Conservation (phyloP, 2,888 invertebrate genomes). For the Coelinius sp. region DNA sequence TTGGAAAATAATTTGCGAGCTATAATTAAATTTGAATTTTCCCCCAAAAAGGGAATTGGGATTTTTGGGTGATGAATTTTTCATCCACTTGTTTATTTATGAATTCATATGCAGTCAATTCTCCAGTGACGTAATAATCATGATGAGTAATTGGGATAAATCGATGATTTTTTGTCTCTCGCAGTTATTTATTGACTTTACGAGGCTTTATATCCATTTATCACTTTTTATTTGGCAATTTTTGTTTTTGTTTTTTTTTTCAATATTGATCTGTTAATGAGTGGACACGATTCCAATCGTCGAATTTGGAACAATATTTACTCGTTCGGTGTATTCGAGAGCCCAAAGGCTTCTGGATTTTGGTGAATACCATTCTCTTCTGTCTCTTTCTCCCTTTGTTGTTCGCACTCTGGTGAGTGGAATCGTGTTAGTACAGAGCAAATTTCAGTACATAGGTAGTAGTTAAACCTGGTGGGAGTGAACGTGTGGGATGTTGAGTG, state of each 20-base stretch:
- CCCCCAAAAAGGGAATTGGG: not conserved
- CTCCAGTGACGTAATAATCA: not conserved
- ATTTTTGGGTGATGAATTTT: too few relatives aligned
- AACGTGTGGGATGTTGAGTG: not conserved
- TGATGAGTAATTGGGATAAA: not conserved
- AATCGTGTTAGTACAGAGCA: not conserved
- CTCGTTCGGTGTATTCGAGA: not conserved
- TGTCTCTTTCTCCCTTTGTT: not conserved
- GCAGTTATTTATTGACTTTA: not conserved
- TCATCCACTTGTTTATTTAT: not conserved
- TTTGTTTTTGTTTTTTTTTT: not conserved
- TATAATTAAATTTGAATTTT: not conserved
- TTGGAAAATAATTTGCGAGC: not conserved
- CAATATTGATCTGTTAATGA: constrained; percentile 15
- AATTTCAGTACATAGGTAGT: not conserved
- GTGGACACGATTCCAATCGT: constrained; percentile 8
- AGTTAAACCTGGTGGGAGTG: constrained; percentile 9
- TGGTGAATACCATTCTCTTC: constrained; percentile 8
- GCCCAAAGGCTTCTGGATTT: constrained; percentile 1
- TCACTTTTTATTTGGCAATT: not conserved
- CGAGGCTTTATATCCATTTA: not conserved
- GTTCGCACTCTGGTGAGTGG: not conserved
- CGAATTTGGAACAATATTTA: constrained; percentile 1
- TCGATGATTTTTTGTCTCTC: not conserved
- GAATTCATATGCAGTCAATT: too few relatives aligned